Evolutionary conservation across 2,797 vertebrate genomes (phyloP), one percentile per base, ranked within the genome.

Genomic region (Fistularia commersonii): DNA sequence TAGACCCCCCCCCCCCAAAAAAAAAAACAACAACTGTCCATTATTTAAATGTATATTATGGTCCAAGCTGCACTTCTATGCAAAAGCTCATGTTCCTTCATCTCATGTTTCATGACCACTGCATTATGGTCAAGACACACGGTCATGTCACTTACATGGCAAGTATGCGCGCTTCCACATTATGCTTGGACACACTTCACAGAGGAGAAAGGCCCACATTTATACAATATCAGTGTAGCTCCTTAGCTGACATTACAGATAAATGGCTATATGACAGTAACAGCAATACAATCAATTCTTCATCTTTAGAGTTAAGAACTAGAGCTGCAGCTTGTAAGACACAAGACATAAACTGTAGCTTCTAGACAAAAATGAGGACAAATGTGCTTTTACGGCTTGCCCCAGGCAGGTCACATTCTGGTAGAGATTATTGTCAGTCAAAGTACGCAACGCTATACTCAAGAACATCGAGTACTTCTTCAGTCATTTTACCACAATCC

Each of bases 381-480:
- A 41, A 48, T 32, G 65, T 67, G 66, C 53, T 43, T 43, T 60
- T 43, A 41, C 34, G 0, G 47, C 74, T 82, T 59, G 64, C 69
- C 69, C 60, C 37, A 42, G 65, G 59, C 52, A 14, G 8, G 59
- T 85, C 78, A 86, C 87, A 85, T 86, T 84, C 73, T 66, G 71
- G 64, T 69, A 72, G 47, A 68, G 61, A 57, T 60, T 39, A 63
- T 23, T 23, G 23, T 23, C 56, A 34, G 63, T 68, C 62, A 51
- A 70, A 74, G 72, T 69, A 53, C 58, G 32, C 40, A 7, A 43
- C 32, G 40, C 33, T 8, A 9, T 9, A 42, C 8, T 9, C 14
- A 15, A 11, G 15, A 1, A 32, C 10, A 10, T 6, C 2, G 6
- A 36, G 35, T 4, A 23, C 2, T 36, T 36, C 7, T 36, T 36